A percentile compares a stretch with the other conserved stretches of the same genome.
These are phyloP conservation scores for Pristionchus maxplancki DNA, from an alignment of 2,888 invertebrate genomes.

Conservation along the genomic window DNA sequence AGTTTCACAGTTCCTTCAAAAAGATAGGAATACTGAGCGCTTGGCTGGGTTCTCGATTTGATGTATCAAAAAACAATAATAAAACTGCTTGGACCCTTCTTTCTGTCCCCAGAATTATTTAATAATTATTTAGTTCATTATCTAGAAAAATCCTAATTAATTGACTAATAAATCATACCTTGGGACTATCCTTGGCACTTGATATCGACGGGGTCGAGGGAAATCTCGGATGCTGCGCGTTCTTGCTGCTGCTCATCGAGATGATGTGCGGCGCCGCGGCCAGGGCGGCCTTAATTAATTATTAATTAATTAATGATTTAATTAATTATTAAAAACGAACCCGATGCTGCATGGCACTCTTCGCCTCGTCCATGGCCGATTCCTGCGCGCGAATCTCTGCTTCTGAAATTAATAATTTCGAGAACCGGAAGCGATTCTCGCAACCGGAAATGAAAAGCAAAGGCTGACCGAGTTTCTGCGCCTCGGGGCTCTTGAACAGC, in stretches of 20 bases:
- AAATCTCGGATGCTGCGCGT: slow-evolving; percentile 37
- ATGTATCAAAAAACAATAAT: background rate
- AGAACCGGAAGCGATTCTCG: background rate
- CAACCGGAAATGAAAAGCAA: no score
- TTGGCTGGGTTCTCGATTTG: no score
- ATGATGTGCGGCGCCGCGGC: slow-evolving; percentile 50
- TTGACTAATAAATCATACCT: background rate
- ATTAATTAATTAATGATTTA: background rate
- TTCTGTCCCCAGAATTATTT: no score
- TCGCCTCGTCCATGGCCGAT: slow-evolving; percentile 34
- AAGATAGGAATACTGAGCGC: no score
- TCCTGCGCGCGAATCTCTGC: slow-evolving; percentile 52
- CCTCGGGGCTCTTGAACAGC: slow-evolving; percentile 24
- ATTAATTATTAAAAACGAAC: background rate
- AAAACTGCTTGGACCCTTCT: no score
- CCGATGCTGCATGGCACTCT: slow-evolving; percentile 23
- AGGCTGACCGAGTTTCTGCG: slow-evolving; percentile 41
- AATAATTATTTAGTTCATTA: no score
- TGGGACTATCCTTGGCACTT: slow-evolving; percentile 35
- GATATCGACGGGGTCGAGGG: slow-evolving; percentile 50
- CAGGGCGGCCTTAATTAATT: slow-evolving; percentile 19
- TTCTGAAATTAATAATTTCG: slow-evolving; percentile 31
- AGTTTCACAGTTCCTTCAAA: no score
- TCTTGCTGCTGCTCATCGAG: background rate
- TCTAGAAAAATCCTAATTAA: no score